Percentiles rank a stretch among this genome's conserved stretches.
Conservation (phyloP, 2,888 invertebrate genomes). For the Augochlorella aurata region DNA sequence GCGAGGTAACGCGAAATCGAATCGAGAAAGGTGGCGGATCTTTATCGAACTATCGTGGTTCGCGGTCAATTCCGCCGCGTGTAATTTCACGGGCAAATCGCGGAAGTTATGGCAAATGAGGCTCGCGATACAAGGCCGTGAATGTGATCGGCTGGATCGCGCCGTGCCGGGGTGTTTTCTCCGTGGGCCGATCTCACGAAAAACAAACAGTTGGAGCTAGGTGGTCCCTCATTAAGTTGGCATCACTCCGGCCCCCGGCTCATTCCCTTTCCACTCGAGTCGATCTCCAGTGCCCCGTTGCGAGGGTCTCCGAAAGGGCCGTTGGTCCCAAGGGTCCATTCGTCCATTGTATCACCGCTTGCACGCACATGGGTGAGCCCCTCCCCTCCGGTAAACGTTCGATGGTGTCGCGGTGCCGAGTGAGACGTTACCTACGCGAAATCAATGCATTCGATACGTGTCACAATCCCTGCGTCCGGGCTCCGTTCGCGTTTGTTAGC, state of each 20-base stretch:
- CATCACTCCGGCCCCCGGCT: conserved; percentile 70
- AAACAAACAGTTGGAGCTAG: conserved; percentile 74
- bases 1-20: background rate
- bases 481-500: conserved; percentile 20
- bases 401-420: conserved; percentile 56
- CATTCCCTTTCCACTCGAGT: conserved; percentile 71
- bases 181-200: conserved; percentile 57
- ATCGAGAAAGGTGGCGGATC: conserved; percentile 16
- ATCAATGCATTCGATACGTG: conserved; percentile 77
- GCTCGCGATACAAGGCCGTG: conserved; percentile 65
- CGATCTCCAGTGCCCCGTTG: conserved; percentile 64
- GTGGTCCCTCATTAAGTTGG: conserved; percentile 77
- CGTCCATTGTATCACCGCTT: conserved; percentile 59
- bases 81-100: conserved; percentile 73
- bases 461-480: conserved; percentile 63
- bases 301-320: conserved; percentile 64
- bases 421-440: conserved; percentile 76
- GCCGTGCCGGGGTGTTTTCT: conserved; percentile 60
- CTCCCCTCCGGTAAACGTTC: conserved; percentile 20
- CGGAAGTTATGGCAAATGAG: conserved; percentile 68
- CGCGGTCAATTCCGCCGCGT: conserved; percentile 60
- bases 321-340: conserved; percentile 69
- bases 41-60: conserved; percentile 58
- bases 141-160: conserved; percentile 55
- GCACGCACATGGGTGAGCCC: conserved; percentile 2